These are phyloP conservation scores for Pycnomerus fuliginosus DNA, from an alignment of 2,888 invertebrate species.

Conservation along the genomic window DNA sequence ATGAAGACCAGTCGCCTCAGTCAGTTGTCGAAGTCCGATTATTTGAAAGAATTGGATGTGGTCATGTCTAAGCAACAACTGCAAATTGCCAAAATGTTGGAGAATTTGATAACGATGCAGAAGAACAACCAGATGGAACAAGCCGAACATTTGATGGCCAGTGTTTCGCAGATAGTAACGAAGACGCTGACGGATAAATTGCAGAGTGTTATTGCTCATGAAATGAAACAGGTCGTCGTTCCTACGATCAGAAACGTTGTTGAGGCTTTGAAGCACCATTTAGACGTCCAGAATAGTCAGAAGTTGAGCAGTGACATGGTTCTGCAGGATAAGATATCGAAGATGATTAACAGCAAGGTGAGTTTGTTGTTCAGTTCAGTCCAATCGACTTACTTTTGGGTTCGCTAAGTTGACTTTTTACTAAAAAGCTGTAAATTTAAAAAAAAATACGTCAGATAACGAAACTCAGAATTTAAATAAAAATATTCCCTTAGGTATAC, in stretches of 20 bases:
- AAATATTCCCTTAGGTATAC: no score
- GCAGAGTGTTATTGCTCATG: slow-evolving; percentile 58
- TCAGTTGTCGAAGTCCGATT: no score
- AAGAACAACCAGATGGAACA: slow-evolving; percentile 55
- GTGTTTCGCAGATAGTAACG: slow-evolving; percentile 55
- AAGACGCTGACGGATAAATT: slow-evolving; percentile 54
- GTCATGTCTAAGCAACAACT: slow-evolving; percentile 48
- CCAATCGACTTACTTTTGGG: no score
- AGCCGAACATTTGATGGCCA: slow-evolving; percentile 55
- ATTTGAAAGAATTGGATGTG: slow-evolving; percentile 48
- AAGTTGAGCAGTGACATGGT: slow-evolving; percentile 74
- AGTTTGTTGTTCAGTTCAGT: no score
- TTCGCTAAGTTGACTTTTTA: no score
- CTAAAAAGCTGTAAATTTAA: no score
- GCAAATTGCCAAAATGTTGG: slow-evolving; percentile 48
- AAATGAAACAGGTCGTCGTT: slow-evolving; percentile 57
- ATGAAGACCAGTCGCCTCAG: no score
- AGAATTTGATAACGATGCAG: slow-evolving; percentile 48
- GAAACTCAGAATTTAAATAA: no score
- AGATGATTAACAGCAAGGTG: slow-evolving; percentile 79
- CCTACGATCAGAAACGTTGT: slow-evolving; percentile 66
- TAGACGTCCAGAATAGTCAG: slow-evolving; percentile 71
- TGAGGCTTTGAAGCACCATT: slow-evolving; percentile 71
- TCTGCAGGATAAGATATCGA: slow-evolving; percentile 75
- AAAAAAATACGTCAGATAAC: no score